A percentile compares a stretch with the other conserved stretches of the same genome.
phyloP scores from a whole-genome alignment of 2,113 vertebrate species.

The Xiphophorus hellerii region DNA sequence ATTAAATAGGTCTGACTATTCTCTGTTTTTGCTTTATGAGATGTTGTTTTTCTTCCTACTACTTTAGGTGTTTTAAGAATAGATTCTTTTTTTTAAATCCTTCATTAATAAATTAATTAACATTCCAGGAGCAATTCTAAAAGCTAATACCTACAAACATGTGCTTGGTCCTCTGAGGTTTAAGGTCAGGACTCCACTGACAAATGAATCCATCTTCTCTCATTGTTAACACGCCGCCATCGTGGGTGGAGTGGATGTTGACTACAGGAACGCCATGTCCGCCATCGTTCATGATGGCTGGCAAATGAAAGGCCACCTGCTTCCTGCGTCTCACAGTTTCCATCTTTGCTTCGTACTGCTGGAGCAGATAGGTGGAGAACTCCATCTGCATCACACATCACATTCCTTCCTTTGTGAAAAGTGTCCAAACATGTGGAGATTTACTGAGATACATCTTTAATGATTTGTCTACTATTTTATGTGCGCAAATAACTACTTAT shows the following conservation, averaged over 20 bases:
- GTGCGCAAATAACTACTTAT: not conserved
- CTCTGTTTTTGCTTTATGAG: too few species aligned
- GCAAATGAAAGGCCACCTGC: slow-evolving; percentile 77
- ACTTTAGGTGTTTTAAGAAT: not conserved
- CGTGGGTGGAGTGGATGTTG: slow-evolving; percentile 65
- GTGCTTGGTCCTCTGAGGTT: slow-evolving; percentile 79
- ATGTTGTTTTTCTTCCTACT: not conserved
- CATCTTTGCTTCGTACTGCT: slow-evolving; percentile 78
- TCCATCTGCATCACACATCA: slow-evolving; percentile 69
- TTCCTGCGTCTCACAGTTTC: slow-evolving; percentile 58
- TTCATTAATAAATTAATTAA: too few species aligned
- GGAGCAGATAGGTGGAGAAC: slow-evolving; percentile 82
- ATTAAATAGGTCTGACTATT: too few species aligned
- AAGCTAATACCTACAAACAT: slow-evolving; percentile 81
- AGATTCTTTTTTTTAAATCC: not conserved
- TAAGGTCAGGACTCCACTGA: slow-evolving; percentile 84
- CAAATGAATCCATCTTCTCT: slow-evolving; percentile 81
- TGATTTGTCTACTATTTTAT: too few species aligned
- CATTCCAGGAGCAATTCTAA: not conserved
- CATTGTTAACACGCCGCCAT: slow-evolving; percentile 78
- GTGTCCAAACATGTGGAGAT: not conserved
- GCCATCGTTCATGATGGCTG: slow-evolving; percentile 64
- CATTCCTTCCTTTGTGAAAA: not conserved
- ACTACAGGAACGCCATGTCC: slow-evolving; percentile 70
- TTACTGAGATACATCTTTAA: not conserved